phyloP scores from a whole-genome alignment of 1,140 invertebrate genomes.

The Rhizoglyphus robini region DNA sequence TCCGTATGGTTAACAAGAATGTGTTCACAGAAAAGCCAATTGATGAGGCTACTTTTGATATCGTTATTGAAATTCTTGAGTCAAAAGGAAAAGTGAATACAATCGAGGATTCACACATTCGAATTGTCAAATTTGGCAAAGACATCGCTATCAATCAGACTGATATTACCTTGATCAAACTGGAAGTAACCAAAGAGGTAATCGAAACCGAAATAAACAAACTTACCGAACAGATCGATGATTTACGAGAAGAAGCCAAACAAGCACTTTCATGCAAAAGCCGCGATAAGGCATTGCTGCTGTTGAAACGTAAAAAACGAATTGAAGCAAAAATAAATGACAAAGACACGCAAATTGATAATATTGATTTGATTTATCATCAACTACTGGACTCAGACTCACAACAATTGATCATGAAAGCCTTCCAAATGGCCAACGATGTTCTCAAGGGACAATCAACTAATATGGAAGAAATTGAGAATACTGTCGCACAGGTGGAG shows the following conservation, averaged over 20 bases:
- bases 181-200: slow-evolving; percentile 16
- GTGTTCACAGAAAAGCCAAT: not conserved
- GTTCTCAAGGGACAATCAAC: slow-evolving; percentile 11
- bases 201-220: slow-evolving; percentile 14
- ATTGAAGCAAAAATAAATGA: slow-evolving; percentile 1
- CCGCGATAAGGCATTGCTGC: slow-evolving; percentile 10
- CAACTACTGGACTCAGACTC: slow-evolving; percentile 19
- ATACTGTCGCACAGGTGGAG: slow-evolving; percentile 6
- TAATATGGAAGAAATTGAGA: slow-evolving; percentile 7
- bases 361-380: slow-evolving; percentile 4
- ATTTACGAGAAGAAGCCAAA: not conserved
- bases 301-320: slow-evolving; percentile 21
- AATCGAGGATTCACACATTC: slow-evolving; percentile 6
- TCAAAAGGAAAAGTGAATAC: not conserved
- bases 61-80: not conserved
- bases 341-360: slow-evolving; percentile 20
- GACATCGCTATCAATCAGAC: slow-evolving; percentile 3
- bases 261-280: not conserved
- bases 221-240: slow-evolving; percentile 5
- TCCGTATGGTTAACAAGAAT: not conserved
- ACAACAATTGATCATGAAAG: not conserved
- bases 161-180: slow-evolving; percentile 9
- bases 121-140: slow-evolving; percentile 19
- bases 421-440: slow-evolving; percentile 8
- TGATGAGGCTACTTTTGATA: not conserved